These are phyloP conservation scores for Myrmophylax atrothorax DNA, from an alignment of 2,113 vertebrate species.

Conservation along the genomic window DNA sequence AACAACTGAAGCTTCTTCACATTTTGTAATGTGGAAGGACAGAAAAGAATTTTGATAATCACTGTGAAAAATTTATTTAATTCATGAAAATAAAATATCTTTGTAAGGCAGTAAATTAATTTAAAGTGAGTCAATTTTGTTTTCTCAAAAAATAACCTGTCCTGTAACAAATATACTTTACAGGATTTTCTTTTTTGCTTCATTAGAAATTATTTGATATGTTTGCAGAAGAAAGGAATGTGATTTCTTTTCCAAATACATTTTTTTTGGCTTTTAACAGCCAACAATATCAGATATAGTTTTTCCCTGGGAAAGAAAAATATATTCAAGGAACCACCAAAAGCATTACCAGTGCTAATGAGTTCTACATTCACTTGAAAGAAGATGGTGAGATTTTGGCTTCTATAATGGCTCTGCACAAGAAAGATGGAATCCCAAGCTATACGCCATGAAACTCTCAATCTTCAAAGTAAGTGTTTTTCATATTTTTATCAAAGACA, in stretches of 20 bases:
- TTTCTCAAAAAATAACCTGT: background rate
- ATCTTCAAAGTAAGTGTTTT: constrained; percentile 14
- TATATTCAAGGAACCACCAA: background rate
- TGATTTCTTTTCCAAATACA: background rate
- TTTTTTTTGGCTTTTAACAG: background rate
- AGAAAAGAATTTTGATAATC: background rate
- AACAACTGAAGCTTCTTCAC: background rate
- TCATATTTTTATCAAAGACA: constrained; percentile 31
- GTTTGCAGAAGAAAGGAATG: background rate
- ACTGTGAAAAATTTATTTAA: background rate
- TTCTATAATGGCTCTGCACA: background rate
- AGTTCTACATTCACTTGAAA: background rate
- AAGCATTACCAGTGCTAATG: background rate
- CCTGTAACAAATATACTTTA: background rate
- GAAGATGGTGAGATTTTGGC: background rate
- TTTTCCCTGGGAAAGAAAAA: background rate
- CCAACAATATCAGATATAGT: background rate
- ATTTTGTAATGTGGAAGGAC: background rate
- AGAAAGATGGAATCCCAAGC: background rate
- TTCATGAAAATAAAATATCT: background rate
- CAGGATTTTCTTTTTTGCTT: background rate
- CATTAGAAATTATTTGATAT: background rate
- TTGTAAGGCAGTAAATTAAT: background rate
- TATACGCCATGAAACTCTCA: accelerated
- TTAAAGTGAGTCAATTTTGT: background rate